These are phyloP conservation scores for Cyphomyrmex costatus DNA, from an alignment of 1,140 invertebrate species.

Conservation along the genomic window DNA sequence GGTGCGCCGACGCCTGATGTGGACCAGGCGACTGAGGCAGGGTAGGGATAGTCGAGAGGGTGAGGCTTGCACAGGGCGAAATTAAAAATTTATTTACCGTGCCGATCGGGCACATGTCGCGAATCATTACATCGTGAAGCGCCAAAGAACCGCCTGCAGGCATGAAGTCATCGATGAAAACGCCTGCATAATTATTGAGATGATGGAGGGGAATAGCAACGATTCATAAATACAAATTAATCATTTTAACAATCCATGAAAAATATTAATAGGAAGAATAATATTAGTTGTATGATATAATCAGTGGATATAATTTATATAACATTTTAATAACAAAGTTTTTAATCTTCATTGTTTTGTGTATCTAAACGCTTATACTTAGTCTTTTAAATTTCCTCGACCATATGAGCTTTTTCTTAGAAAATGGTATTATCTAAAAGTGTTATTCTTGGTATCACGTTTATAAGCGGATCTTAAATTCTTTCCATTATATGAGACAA, in stretches of 20 bases:
- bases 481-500: neutral
- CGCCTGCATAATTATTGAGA: neutral
- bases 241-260: neutral
- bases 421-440: slow-evolving; percentile 1
- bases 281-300: neutral
- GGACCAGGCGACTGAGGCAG: slow-evolving; percentile 11
- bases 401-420: neutral
- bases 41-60: slow-evolving; percentile 33
- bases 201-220: neutral
- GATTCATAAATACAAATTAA: neutral
- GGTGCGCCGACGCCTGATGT: slow-evolving; percentile 70
- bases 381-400: neutral
- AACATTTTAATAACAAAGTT: neutral
- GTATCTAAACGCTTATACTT: neutral
- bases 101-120: slow-evolving; percentile 69
- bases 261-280: slow-evolving; percentile 7
- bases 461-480: neutral
- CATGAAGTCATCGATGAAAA: neutral
- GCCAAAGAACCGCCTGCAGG: neutral
- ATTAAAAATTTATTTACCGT: slow-evolving; percentile 84
- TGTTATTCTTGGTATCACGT: neutral
- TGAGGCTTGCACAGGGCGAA: slow-evolving; percentile 68
- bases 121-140: neutral
- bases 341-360: neutral
- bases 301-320: neutral